A percentile compares a stretch with the other conserved stretches of the same genome.
phyloP scores from a whole-genome alignment of 2,888 invertebrate species.

The Volucella inflata region DNA sequence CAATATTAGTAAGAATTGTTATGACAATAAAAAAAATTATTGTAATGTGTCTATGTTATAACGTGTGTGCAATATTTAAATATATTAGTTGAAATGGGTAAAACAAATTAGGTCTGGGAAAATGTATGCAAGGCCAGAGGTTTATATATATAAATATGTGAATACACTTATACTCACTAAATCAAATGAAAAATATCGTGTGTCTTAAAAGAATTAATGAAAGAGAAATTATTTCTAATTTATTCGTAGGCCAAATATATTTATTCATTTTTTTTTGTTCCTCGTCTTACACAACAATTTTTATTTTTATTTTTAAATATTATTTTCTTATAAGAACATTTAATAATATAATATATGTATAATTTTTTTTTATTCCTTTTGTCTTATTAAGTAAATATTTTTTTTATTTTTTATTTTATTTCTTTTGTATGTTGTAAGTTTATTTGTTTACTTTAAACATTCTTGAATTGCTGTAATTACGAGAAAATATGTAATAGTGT shows the following conservation, averaged over 20 bases:
- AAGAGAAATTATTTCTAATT: slow-evolving; percentile 46
- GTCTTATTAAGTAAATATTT: slow-evolving; percentile 64
- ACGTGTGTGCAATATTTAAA: no score
- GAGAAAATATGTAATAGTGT: slow-evolving; percentile 44
- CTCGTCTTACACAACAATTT: slow-evolving; percentile 63
- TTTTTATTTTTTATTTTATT: slow-evolving; percentile 55
- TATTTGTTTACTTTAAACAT: slow-evolving; percentile 37
- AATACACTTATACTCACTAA: slow-evolving; percentile 35
- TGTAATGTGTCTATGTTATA: no score
- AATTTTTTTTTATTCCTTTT: slow-evolving; percentile 48
- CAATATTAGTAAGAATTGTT: no score
- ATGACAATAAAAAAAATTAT: no score
- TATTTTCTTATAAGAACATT: slow-evolving; percentile 67
- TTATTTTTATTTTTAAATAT: slow-evolving; percentile 53
- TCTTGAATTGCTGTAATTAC: slow-evolving; percentile 14
- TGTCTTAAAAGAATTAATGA: slow-evolving; percentile 20
- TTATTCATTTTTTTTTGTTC: slow-evolving; percentile 56
- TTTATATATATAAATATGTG: no score
- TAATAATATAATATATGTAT: slow-evolving; percentile 68
- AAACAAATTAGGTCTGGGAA: background rate
- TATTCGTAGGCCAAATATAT: slow-evolving; percentile 68
- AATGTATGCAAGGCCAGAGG: background rate
- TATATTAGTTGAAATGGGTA: background rate
- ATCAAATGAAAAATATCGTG: slow-evolving; percentile 17
- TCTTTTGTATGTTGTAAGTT: slow-evolving; percentile 54